Base-by-base conservation (phyloP, 1,140 invertebrate genomes). In the Brachionus plicatilis region DNA sequence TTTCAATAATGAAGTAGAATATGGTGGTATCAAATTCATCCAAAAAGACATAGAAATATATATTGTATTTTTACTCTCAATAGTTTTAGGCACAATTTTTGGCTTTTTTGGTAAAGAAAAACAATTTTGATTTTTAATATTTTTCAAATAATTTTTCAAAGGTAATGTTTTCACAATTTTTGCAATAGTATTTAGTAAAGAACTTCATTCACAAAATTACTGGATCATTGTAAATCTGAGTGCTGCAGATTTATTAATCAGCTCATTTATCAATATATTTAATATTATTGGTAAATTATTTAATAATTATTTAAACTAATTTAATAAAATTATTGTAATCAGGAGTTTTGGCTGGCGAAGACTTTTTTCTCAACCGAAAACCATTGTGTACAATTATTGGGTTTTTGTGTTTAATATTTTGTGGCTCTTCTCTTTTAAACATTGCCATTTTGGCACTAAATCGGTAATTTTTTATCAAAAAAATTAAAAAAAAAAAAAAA, bases 191-290 rank as follows among this genome's bases (percentile, higher is more conserved):
- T 12, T 50, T 27, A 76, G 50, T 8, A 24, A 24, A 76, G 72
- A 76, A 20, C 47, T 76, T 76, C 24, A 76, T 50, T 47, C 45
- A 3, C 43, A 20, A 29, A 76, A 76, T 50, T 76, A 53, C 33
- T 47, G n/a, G 45, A 76, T 76, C 27, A 76, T 76, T 4, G 45
- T 76, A 27, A 76, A 76, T 76, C 45, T 50, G 0, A 76, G 72
- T 5, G 29, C 27, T n/a, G 72, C 72, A 29, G 72, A 76, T 76
- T 17, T 76, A 8, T 50, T 60, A 17, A 76, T 76, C 9, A 50
- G 72, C n/a, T 76, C 72, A 27, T 76, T 76, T 12, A 76, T 76
- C 24, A 76, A 76, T 14, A 76, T 33, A 12, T 76, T 76, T 47
- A 76, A 76, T 50, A 47, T 76, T 27, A 76, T 76, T 27, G 72